Percentiles rank a stretch among this genome's conserved stretches.
These are phyloP conservation scores for Drosophila longiperda DNA, from an alignment of 2,888 invertebrate species.

Conservation along the genomic window DNA sequence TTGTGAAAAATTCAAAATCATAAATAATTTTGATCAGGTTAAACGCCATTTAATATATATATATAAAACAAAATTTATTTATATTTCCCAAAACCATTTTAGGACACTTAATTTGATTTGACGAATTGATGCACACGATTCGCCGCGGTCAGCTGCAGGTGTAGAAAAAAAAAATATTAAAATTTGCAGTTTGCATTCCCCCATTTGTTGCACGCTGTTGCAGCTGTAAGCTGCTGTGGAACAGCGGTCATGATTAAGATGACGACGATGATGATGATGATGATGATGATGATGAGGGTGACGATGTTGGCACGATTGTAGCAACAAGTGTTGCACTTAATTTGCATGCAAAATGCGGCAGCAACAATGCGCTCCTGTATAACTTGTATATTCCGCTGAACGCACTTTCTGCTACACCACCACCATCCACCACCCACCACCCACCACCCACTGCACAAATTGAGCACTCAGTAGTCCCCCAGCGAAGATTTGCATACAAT, in stretches of 20 bases:
- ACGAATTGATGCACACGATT: conserved; percentile 2
- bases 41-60: not conserved
- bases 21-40: not conserved
- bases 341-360: conserved; percentile 75
- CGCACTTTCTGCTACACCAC: not conserved
- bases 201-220: not conserved
- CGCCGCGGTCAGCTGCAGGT: conserved; percentile 1
- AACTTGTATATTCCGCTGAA: conserved; percentile 6
- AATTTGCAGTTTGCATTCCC: conserved; percentile 4
- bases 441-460: not conserved
- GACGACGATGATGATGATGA: conserved; percentile 21
- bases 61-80: not conserved
- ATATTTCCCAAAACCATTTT: not conserved
- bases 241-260: conserved; percentile 24
- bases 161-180: not conserved
- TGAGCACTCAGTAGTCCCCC: conserved; percentile 40
- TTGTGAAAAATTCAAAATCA: not conserved
- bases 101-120: not conserved
- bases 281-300: conserved; percentile 9
- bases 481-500: conserved; percentile 76
- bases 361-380: conserved; percentile 8
- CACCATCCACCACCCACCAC: no score
- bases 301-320: conserved; percentile 28
- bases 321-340: conserved; percentile 77
- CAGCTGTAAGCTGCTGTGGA: conserved; percentile 17